Evolutionary conservation across 64 coral and sea anemone species (phyloP).

Genomic region (Dendronephthya gigantea): DNA sequence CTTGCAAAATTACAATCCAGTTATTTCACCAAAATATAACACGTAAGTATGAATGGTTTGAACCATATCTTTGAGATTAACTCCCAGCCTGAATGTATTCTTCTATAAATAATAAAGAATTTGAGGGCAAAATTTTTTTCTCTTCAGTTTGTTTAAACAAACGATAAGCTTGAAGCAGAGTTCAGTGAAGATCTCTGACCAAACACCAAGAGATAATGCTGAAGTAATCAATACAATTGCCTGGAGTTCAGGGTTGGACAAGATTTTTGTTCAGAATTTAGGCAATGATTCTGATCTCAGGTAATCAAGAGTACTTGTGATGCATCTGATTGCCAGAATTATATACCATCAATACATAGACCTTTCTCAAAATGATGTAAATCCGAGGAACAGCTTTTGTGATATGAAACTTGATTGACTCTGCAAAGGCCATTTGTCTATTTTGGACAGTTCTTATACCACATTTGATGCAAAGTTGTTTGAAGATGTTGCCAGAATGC

Average conservation of each 20-base stretch:
- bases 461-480: too few relatives aligned
- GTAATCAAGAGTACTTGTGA: slow-evolving; percentile 17
- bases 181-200: slow-evolving; percentile 93
- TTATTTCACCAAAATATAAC: slow-evolving; percentile 57
- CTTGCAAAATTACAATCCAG: slow-evolving; percentile 58
- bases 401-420: too few relatives aligned
- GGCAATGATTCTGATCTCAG: slow-evolving; percentile 83
- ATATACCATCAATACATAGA: too few relatives aligned
- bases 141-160: slow-evolving; percentile 71
- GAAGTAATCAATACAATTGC: slow-evolving; percentile 79
- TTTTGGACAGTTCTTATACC: too few relatives aligned
- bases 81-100: too few relatives aligned
- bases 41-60: slow-evolving; percentile 67
- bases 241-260: slow-evolving; percentile 77
- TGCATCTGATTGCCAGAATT: too few relatives aligned
- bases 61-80: not conserved
- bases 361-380: not conserved
- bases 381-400: too few relatives aligned
- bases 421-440: too few relatives aligned
- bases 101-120: too few relatives aligned
- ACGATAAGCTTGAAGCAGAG: slow-evolving; percentile 67
- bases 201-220: slow-evolving; percentile 50
- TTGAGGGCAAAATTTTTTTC: too few relatives aligned
- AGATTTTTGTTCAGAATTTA: slow-evolving; percentile 87
- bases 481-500: too few relatives aligned